phyloP scores from a whole-genome alignment of 2,797 vertebrate species.

The Chloroceryle inda region DNA sequence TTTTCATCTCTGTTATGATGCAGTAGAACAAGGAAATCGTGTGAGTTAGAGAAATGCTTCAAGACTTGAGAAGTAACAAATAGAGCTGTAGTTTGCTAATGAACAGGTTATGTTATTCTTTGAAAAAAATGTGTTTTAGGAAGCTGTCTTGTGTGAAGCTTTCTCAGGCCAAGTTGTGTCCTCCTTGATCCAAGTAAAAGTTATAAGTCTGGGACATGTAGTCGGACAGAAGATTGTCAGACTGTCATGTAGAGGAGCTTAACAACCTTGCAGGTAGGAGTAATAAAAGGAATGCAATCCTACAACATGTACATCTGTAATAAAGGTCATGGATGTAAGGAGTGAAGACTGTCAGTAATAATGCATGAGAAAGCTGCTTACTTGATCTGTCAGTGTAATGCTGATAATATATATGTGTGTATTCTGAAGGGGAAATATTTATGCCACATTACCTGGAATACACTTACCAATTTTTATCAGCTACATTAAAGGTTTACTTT shows the following conservation, averaged over 20 bases:
- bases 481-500: background rate
- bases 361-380: background rate
- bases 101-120: background rate
- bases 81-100: background rate
- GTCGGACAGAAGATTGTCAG: background rate
- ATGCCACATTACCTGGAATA: background rate
- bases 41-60: background rate
- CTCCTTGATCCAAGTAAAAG: background rate
- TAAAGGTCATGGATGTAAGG: background rate
- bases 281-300: background rate
- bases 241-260: fast-evolving
- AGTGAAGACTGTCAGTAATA: background rate
- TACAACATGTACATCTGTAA: background rate
- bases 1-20: background rate
- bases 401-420: background rate
- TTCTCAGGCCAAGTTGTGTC: background rate
- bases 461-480: background rate
- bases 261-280: background rate
- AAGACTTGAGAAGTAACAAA: background rate
- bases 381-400: background rate
- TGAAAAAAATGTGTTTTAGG: background rate
- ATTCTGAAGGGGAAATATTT: background rate
- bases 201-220: fast-evolving
- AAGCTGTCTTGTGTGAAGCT: background rate
- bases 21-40: background rate